Evolutionary conservation across 30 jellyfish, hydroid and myxozoan species (phyloP).

Genomic region (Pelagia noctiluca): DNA sequence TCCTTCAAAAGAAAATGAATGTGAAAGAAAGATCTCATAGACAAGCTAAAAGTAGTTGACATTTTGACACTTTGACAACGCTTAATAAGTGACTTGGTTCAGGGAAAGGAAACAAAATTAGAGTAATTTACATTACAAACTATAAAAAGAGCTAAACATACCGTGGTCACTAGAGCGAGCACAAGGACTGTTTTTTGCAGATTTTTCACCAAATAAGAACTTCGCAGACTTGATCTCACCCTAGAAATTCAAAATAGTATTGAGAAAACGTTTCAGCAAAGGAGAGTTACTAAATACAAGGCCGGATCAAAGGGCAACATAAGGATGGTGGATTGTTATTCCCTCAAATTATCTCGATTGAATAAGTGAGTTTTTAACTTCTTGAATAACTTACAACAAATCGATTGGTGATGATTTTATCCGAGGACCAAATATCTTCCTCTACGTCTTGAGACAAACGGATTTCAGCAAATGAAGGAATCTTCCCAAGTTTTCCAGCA

Average conservation of each 20-base stretch:
- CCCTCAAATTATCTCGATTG: not conserved
- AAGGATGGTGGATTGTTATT: too few species aligned
- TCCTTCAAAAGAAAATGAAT: not conserved
- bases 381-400: slow-evolving; percentile 60
- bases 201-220: slow-evolving; percentile 51
- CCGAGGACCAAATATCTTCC: slow-evolving; percentile 36
- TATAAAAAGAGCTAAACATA: too few species aligned
- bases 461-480: slow-evolving; percentile 50
- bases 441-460: slow-evolving; percentile 45
- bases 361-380: too few species aligned
- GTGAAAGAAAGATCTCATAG: too few species aligned
- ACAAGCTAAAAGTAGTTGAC: too few species aligned
- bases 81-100: too few species aligned
- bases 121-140: too few species aligned
- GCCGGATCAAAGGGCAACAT: too few species aligned
- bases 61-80: too few species aligned
- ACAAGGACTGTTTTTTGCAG: not conserved
- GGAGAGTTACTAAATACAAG: too few species aligned
- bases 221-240: slow-evolving; percentile 59
- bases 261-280: too few species aligned
- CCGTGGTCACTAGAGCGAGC: not conserved
- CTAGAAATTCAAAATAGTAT: not conserved
- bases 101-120: too few species aligned
- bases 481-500: not conserved
- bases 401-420: slow-evolving; percentile 4